Conservation (phyloP, 1,140 invertebrate species). For the Ooceraea biroi region DNA sequence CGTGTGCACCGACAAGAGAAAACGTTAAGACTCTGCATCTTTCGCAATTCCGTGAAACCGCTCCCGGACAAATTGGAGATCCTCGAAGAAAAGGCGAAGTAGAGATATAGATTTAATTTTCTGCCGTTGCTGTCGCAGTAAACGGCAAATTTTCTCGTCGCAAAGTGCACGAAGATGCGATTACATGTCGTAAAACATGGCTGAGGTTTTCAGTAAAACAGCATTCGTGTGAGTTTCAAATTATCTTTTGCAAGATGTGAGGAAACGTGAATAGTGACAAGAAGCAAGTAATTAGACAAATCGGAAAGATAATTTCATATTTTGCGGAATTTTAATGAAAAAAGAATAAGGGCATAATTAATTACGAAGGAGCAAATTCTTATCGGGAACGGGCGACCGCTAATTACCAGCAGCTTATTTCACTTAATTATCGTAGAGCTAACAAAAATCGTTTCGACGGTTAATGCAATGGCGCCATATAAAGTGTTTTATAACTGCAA, state of each 20-base stretch:
- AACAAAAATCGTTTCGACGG: background rate
- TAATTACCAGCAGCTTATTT: background rate
- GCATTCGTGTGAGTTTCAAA: background rate
- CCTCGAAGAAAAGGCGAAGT: constrained; percentile 18
- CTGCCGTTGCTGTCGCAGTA: background rate
- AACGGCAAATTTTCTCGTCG: constrained; percentile 21
- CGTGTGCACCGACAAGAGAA: constrained; percentile 31
- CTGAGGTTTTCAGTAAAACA: constrained; percentile 15
- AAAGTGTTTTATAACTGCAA: constrained; percentile 7
- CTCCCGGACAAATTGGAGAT: constrained; percentile 60
- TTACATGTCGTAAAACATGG: background rate
- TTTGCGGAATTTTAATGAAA: background rate
- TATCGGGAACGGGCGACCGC: background rate
- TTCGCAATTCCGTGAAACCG: constrained; percentile 63
- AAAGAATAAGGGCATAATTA: background rate
- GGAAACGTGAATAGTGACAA: background rate
- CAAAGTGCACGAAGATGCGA: background rate
- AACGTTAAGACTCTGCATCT: constrained; percentile 67
- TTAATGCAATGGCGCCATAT: background rate
- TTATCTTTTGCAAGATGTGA: background rate
- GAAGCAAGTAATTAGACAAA: constrained; percentile 18
- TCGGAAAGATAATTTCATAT: background rate
- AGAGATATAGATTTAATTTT: constrained; percentile 51
- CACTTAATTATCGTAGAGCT: background rate
- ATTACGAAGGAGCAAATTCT: background rate